phyloP scores from a whole-genome alignment of 2,113 vertebrate species.

The Thunnus thynnus region DNA sequence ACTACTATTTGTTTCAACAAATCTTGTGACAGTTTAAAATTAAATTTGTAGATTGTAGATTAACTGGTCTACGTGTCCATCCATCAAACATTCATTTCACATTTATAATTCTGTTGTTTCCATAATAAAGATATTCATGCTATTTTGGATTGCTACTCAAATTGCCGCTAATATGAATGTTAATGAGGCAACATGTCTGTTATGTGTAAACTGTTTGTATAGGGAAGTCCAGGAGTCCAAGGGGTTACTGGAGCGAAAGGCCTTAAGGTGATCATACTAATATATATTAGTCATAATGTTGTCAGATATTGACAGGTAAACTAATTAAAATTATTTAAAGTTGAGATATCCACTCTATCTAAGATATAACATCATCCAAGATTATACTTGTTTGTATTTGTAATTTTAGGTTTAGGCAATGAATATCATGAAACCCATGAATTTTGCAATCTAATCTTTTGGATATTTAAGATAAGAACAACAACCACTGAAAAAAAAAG shows the following conservation, averaged over 20 bases:
- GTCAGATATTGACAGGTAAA: neutral
- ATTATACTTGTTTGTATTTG: no score
- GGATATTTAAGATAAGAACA: no score
- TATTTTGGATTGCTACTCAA: neutral
- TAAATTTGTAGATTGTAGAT: neutral
- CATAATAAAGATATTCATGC: neutral
- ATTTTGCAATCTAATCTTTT: no score
- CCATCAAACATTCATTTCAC: neutral
- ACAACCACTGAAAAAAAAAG: no score
- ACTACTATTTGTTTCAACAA: neutral
- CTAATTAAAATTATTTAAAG: neutral
- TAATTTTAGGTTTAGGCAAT: no score
- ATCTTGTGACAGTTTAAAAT: neutral
- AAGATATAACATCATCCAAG: no score
- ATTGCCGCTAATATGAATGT: neutral
- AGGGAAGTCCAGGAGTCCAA: slow-evolving; percentile 77
- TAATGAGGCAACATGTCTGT: neutral
- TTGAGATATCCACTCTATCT: neutral
- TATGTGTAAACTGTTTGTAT: slow-evolving; percentile 34
- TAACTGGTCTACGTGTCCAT: neutral
- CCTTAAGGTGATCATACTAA: slow-evolving; percentile 71
- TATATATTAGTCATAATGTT: slow-evolving; percentile 2
- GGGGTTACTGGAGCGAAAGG: slow-evolving; percentile 80
- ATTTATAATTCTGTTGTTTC: neutral
- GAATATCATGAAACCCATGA: no score